phyloP scores from a whole-genome alignment of 2,888 invertebrate genomes.

The Tenthredo scrophulariae region DNA sequence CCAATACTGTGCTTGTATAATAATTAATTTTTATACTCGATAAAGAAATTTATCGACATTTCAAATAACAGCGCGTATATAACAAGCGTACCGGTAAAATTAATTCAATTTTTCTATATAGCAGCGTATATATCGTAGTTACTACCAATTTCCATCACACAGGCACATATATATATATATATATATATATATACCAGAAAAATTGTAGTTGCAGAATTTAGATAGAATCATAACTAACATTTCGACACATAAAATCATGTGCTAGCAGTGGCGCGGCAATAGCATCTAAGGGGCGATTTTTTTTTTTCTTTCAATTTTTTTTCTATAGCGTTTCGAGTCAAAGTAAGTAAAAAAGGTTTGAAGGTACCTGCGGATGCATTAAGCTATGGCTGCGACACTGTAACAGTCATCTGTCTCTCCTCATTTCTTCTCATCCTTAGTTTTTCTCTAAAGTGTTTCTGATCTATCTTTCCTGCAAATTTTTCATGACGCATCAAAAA shows the following conservation, averaged over 20 bases:
- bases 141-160: neutral
- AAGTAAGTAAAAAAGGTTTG: conserved; percentile 56
- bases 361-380: conserved; percentile 75
- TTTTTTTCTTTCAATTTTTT: neutral
- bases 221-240: conserved; percentile 29
- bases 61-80: neutral
- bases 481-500: conserved; percentile 3
- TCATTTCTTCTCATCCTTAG: conserved; percentile 56
- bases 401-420: conserved; percentile 67
- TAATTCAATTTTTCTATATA: neutral
- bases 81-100: neutral
- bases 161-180: conserved; percentile 3
- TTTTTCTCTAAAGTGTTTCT: neutral
- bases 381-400: conserved; percentile 76
- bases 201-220: conserved; percentile 35
- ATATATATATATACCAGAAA: neutral
- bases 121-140: neutral
- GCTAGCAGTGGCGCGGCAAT: conserved; percentile 74
- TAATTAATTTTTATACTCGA: neutral
- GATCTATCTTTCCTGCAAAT: neutral
- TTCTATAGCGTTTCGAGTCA: neutral
- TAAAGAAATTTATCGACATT: neutral
- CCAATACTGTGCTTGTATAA: neutral
- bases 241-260: conserved; percentile 37
- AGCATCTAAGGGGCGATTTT: conserved; percentile 64